Conservation (phyloP, 2,888 invertebrate genomes). For the Prostheceraeus crozeri region DNA sequence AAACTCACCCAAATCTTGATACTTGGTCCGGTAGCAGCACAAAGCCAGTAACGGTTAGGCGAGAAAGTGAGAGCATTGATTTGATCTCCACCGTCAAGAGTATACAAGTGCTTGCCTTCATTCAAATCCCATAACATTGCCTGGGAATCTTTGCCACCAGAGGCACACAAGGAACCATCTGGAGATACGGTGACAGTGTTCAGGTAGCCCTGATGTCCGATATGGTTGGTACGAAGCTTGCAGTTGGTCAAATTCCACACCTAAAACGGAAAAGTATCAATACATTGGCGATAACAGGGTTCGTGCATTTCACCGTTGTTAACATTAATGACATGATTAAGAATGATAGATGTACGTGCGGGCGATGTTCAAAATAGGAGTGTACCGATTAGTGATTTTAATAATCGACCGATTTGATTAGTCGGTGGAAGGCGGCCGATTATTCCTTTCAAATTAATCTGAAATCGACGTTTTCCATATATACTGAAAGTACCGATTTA, state of each 20-base stretch:
- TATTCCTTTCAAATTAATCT: too few species aligned
- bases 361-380: too few species aligned
- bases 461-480: too few species aligned
- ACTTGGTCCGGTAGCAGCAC: slow-evolving; percentile 92
- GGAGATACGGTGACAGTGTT: slow-evolving; percentile 98
- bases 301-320: not conserved
- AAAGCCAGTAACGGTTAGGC: slow-evolving; percentile 98
- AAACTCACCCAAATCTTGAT: slow-evolving; percentile 87
- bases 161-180: slow-evolving; percentile 98
- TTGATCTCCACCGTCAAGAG: slow-evolving; percentile 92
- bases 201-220: slow-evolving; percentile 89
- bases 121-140: slow-evolving; percentile 99
- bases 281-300: slow-evolving; percentile 29
- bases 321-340: too few species aligned
- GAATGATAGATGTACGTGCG: too few species aligned
- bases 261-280: slow-evolving; percentile 56
- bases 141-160: slow-evolving; percentile 75
- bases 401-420: too few species aligned
- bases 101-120: slow-evolving; percentile 94
- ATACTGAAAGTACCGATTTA: too few species aligned
- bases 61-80: slow-evolving; percentile 98
- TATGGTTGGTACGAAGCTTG: slow-evolving; percentile 93
- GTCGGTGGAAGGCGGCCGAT: too few species aligned
- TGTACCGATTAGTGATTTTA: too few species aligned
- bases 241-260: slow-evolving; percentile 99